phyloP scores from a whole-genome alignment of 2,797 vertebrate species.

The Petrocephalus schoutedeni region DNA sequence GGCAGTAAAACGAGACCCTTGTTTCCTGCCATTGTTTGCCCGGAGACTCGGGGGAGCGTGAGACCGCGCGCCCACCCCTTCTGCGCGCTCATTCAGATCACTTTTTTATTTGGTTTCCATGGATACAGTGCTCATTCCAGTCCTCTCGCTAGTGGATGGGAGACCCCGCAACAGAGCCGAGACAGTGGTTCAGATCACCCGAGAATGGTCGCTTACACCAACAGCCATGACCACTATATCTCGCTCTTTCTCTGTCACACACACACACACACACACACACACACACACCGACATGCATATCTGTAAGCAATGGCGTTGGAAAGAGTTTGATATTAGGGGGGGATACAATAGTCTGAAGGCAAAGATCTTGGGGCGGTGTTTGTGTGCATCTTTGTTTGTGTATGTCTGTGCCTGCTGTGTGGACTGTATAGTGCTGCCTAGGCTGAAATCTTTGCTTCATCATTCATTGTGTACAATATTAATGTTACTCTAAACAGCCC shows the following conservation, averaged over 20 bases:
- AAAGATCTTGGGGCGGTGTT: not conserved
- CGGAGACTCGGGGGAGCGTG: constrained; percentile 42
- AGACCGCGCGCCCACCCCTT: constrained; percentile 33
- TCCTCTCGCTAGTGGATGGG: constrained; percentile 39
- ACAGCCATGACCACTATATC: not conserved
- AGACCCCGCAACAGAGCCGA: constrained; percentile 35
- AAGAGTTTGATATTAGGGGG: not conserved
- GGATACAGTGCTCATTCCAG: constrained; percentile 47
- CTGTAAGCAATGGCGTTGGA: not conserved
- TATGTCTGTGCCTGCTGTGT: not conserved
- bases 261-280: not conserved
- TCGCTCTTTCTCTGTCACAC: not conserved
- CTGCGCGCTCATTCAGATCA: constrained; percentile 27
- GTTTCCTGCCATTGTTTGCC: constrained; percentile 66
- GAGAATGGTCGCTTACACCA: not conserved
- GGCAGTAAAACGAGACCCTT: constrained; percentile 43
- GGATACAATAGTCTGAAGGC: not conserved
- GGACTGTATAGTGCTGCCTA: not conserved
- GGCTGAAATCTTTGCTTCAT: not conserved
- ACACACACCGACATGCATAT: not conserved
- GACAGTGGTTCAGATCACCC: not conserved
- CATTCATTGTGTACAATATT: not conserved
- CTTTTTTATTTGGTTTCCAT: constrained; percentile 51
- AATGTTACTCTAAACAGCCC: not conserved
- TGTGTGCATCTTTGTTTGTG: not conserved